Evolutionary conservation across 2,797 vertebrate species (phyloP).

Genomic region (Delichon dasypus): DNA sequence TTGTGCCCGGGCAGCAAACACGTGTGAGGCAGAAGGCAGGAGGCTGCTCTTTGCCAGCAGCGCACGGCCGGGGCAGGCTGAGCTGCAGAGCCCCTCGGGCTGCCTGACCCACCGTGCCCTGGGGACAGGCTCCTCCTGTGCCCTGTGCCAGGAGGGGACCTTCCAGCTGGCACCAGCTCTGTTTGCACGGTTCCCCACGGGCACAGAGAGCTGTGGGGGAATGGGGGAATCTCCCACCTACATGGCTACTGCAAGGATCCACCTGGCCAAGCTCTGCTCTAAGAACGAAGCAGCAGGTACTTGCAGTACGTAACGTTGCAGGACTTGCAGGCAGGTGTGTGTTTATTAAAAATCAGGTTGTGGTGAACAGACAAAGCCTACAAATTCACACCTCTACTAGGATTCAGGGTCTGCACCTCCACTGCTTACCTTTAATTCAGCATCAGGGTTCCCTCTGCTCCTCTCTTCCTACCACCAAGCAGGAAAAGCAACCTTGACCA

Average conservation of each 20-base stretch:
- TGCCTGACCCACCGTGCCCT: neutral
- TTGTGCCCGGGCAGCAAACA: neutral
- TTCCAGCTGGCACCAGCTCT: neutral
- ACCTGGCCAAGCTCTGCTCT: neutral
- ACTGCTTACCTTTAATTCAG: neutral
- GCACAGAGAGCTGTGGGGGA: neutral
- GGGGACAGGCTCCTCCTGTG: neutral
- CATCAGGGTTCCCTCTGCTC: neutral
- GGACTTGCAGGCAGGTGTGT: neutral
- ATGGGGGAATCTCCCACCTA: neutral
- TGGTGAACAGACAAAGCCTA: neutral
- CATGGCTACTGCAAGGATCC: neutral
- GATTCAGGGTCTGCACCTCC: neutral
- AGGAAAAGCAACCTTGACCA: neutral
- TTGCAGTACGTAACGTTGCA: neutral
- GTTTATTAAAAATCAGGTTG: neutral
- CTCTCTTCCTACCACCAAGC: neutral
- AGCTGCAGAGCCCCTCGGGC: neutral
- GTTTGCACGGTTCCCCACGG: neutral
- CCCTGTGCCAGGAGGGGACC: neutral
- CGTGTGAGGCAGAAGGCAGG: neutral
- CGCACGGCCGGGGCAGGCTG: neutral
- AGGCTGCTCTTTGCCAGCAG: neutral
- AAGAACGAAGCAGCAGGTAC: neutral
- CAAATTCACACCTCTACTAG: neutral